Percentiles rank a stretch among this genome's conserved stretches.
phyloP scores from a whole-genome alignment of 2,888 invertebrate genomes.

The Entomobrya proxima region DNA sequence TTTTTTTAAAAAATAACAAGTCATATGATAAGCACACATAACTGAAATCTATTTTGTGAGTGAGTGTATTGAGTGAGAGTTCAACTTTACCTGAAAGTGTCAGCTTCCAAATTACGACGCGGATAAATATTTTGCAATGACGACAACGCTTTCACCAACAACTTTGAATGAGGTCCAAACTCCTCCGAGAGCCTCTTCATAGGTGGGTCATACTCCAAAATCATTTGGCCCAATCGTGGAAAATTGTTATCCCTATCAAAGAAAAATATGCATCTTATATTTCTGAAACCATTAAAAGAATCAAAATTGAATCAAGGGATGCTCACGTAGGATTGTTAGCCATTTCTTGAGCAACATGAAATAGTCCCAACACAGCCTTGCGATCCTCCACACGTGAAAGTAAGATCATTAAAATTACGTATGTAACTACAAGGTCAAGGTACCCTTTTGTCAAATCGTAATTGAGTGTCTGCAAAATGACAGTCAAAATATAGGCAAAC shows the following conservation, averaged over 20 bases:
- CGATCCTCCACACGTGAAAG: conserved; percentile 98
- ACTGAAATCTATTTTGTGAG: not conserved
- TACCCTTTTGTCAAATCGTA: conserved; percentile 97
- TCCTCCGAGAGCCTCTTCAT: conserved; percentile 97
- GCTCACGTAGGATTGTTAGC: conserved; percentile 86
- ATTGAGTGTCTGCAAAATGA: conserved; percentile 85
- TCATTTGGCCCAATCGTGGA: conserved; percentile 97
- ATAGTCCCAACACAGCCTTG: conserved; percentile 96
- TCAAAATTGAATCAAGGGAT: not conserved
- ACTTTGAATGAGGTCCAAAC: conserved; percentile 94
- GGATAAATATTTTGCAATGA: conserved; percentile 93
- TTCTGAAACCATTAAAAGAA: not conserved
- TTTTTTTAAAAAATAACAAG: not conserved
- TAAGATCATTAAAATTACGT: conserved; percentile 96
- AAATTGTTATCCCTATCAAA: conserved; percentile 87
- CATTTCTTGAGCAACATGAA: conserved; percentile 98
- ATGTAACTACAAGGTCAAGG: conserved; percentile 94
- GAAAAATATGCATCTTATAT: not conserved
- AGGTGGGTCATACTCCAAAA: conserved; percentile 97
- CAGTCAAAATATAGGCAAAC: no score
- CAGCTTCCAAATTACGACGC: conserved; percentile 83
- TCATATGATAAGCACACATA: not conserved
- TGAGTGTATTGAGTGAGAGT: not conserved
- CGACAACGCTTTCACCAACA: conserved; percentile 89
- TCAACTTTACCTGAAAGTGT: conserved; percentile 71